These are phyloP conservation scores for Polymixis flavicincta DNA, from an alignment of 2,888 invertebrate genomes.

Conservation along the genomic window DNA sequence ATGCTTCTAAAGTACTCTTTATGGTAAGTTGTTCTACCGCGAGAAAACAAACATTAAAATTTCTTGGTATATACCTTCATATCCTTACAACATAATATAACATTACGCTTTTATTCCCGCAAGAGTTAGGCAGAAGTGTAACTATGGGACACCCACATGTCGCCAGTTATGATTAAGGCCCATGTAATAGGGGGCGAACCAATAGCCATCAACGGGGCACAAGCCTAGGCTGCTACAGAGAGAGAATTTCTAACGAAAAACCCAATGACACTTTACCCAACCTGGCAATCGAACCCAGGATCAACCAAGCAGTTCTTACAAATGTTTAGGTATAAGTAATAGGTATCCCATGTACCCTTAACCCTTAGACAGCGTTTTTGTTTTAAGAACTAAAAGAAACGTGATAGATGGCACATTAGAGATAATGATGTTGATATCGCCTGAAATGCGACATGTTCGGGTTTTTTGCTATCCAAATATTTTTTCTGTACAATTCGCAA, in stretches of 20 bases:
- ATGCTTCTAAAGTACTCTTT: no score
- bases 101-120: background rate
- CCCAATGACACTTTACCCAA: background rate
- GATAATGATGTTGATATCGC: conserved; percentile 33
- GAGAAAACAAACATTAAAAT: no score
- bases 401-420: background rate
- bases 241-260: background rate
- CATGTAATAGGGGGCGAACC: background rate
- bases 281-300: background rate
- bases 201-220: background rate
- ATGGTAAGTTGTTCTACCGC: no score
- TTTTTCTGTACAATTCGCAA: conserved; percentile 9
- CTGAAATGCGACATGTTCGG: conserved; percentile 8
- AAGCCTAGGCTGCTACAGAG: background rate
- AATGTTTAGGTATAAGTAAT: background rate
- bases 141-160: background rate
- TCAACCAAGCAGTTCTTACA: background rate
- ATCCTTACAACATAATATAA: background rate
- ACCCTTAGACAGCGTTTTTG: background rate
- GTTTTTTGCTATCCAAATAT: conserved; percentile 3
- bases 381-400: conserved; percentile 20
- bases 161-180: background rate
- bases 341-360: background rate
- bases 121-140: background rate
- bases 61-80: background rate